These are phyloP conservation scores for Charanyca ferruginea DNA, from an alignment of 2,888 invertebrate species.

Conservation along the genomic window DNA sequence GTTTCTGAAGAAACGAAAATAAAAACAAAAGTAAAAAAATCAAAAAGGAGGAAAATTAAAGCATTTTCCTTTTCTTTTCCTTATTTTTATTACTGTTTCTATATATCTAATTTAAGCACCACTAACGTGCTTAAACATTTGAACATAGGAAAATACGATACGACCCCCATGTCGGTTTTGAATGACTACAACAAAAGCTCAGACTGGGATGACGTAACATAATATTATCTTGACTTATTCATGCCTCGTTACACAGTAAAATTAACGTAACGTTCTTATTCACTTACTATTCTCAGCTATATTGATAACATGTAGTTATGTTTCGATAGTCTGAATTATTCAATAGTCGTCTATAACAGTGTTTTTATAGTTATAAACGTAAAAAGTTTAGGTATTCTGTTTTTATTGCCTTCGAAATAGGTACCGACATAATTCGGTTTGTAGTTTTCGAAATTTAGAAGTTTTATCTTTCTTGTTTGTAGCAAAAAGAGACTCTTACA, in stretches of 20 bases:
- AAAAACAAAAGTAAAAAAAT: too few relatives aligned
- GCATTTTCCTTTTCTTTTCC: not conserved
- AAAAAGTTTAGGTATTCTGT: not conserved
- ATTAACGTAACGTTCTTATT: conserved; percentile 53
- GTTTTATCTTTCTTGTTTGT: too few relatives aligned
- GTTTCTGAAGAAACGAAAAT: too few relatives aligned
- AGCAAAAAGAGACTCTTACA: too few relatives aligned
- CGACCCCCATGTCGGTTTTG: conserved; percentile 66
- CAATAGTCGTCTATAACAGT: not conserved
- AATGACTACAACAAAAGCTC: conserved; percentile 69
- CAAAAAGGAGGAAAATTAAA: too few relatives aligned
- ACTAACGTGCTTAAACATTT: conserved; percentile 23
- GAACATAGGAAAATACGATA: conserved; percentile 62
- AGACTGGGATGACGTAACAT: conserved; percentile 63
- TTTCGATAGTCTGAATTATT: conserved; percentile 24
- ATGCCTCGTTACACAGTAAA: conserved; percentile 73
- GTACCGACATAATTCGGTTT: not conserved
- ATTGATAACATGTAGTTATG: conserved; percentile 5
- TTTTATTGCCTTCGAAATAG: not conserved
- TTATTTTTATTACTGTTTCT: conserved; percentile 3
- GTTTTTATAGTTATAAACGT: not conserved
- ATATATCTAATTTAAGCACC: conserved; percentile 9
- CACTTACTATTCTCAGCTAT: conserved; percentile 25
- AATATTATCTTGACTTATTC: conserved; percentile 67
- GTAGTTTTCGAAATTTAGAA: not conserved